Evolutionary conservation across 2,113 vertebrate genomes (phyloP), one percentile per base, ranked within the genome.

Genomic region (Trinectes maculatus): DNA sequence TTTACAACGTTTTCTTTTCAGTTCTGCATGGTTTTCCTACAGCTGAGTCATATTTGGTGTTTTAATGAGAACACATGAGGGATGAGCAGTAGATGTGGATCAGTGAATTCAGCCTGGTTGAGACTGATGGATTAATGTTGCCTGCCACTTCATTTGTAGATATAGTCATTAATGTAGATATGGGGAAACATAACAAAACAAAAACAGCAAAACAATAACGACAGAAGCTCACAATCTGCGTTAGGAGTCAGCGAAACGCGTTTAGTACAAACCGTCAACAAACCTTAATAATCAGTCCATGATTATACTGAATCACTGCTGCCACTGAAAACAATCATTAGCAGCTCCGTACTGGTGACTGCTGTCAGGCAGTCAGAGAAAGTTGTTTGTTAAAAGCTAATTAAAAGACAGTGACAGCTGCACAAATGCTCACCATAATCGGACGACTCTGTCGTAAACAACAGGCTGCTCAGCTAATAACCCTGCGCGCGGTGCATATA

Each of bases 381-480:
- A 52, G 28, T 52, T 52, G 7, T 10, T 51, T 18, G 26, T 51
- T 31, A 51, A 51, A 51, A 51, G 48, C 26, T 29, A 9, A 29
- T 51, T 10, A 19, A 51, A 29, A 51, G 26, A 51, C 46, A 18
- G 48, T 25, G 44, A 47, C 44, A 44, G 42, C 3, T 11, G 6
- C n/a, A 51, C 16, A 51, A 13, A 33, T n/a, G n/a, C n/a, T n/a
- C n/a, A n/a, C n/a, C n/a, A 33, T 18, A 10, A 28, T 18, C 26
- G 18, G 16, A 51, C 26, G 6, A 18, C 26, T 51, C 46, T 4
- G 46, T 48, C 48, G 24, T 24, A 33, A 31, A 15, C 21, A 52
- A 34, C 18, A 21, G n/a, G 29, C 49, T 21, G 28, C 5, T 3
- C 28, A 33, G 49, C 4, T 19, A 52, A 19, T 31, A 21, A 19